These are phyloP conservation scores for Pseudochaenichthys georgianus DNA, from an alignment of 2,797 vertebrate genomes.

Conservation along the genomic window DNA sequence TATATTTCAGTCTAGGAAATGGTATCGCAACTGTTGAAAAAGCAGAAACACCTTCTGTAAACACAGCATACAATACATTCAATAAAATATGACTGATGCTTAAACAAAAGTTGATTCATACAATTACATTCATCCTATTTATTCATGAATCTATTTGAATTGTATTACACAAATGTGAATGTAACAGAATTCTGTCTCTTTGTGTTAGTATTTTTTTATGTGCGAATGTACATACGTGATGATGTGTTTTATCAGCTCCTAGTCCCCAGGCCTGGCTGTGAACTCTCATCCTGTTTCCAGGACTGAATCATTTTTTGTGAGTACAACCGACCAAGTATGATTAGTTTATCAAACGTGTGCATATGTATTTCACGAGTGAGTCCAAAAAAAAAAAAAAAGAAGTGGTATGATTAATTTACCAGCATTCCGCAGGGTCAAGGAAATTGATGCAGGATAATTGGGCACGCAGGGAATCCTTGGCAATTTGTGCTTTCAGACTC, in stretches of 20 bases:
- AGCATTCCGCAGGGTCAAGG: conserved; percentile 87
- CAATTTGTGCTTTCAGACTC: conserved; percentile 89
- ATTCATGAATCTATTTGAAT: not conserved
- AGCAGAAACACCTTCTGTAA: not conserved
- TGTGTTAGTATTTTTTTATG: conserved; percentile 7
- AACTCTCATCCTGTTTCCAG: conserved; percentile 85
- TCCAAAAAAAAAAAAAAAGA: conserved; percentile 66
- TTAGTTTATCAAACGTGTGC: conserved; percentile 88
- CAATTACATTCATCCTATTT: conserved; percentile 10
- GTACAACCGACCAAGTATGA: conserved; percentile 83
- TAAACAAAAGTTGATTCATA: conserved; percentile 12
- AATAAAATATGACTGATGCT: not conserved
- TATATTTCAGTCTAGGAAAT: not conserved
- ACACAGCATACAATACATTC: not conserved
- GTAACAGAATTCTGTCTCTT: conserved; percentile 8
- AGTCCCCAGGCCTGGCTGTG: conserved; percentile 80
- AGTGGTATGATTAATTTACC: conserved; percentile 89
- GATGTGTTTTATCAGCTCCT: conserved; percentile 52
- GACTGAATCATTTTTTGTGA: conserved; percentile 85
- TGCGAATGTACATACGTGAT: not conserved
- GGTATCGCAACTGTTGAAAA: not conserved
- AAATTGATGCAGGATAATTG: conserved; percentile 90
- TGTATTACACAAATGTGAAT: not conserved
- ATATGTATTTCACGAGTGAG: conserved; percentile 82
- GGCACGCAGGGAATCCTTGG: conserved; percentile 87